phyloP scores from a whole-genome alignment of 2,797 vertebrate species.

The Sebastes ruberrimus region DNA sequence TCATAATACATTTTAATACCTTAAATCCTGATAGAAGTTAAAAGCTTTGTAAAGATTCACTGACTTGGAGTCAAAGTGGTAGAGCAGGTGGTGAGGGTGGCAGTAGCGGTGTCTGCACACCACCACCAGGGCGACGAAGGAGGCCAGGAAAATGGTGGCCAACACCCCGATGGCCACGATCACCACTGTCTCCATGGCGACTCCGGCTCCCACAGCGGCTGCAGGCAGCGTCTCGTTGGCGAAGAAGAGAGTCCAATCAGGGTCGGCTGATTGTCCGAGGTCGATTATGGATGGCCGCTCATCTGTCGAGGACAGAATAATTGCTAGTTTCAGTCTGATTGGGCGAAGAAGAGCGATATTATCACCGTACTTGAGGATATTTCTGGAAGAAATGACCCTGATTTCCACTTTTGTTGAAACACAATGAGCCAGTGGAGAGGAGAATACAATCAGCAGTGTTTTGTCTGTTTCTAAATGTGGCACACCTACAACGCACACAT shows the following conservation, averaged over 20 bases:
- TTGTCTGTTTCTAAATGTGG: conserved; percentile 21
- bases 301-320: conserved; percentile 68
- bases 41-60: conserved; percentile 50
- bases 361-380: conserved; percentile 7
- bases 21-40: background rate
- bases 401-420: background rate
- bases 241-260: conserved; percentile 45
- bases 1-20: background rate
- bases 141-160: conserved; percentile 96
- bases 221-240: conserved; percentile 27
- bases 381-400: background rate
- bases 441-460: conserved; percentile 10
- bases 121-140: conserved; percentile 92
- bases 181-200: conserved; percentile 95
- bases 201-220: conserved; percentile 27
- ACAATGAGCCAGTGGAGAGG: background rate
- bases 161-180: conserved; percentile 96
- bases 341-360: background rate
- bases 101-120: conserved; percentile 96
- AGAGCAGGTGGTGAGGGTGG: conserved; percentile 88
- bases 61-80: conserved; percentile 94
- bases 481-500: conserved; percentile 45
- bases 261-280: conserved; percentile 49
- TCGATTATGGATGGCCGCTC: conserved; percentile 56
- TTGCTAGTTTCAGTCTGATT: conserved; percentile 29